Evolutionary conservation across 2,797 vertebrate genomes (phyloP).

Genomic region (Gastrophryne carolinensis): DNA sequence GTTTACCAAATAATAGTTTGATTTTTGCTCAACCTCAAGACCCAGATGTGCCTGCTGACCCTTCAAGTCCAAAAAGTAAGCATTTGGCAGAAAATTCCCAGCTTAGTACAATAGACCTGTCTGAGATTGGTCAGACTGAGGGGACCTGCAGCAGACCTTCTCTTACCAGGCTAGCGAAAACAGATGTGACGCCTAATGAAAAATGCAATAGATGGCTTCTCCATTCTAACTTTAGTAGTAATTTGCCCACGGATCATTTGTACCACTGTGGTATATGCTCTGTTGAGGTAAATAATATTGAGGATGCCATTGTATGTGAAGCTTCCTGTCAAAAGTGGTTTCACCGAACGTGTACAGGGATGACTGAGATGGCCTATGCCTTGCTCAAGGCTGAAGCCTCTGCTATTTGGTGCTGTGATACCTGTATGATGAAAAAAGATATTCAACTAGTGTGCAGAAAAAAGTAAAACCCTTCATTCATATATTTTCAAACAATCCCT

Average conservation of each 20-base stretch:
- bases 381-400: constrained; percentile 76
- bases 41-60: constrained; percentile 66
- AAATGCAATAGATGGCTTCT: constrained; percentile 66
- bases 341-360: constrained; percentile 79
- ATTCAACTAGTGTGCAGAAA: constrained; percentile 71
- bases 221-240: constrained; percentile 64
- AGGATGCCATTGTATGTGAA: constrained; percentile 82
- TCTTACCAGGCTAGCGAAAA: constrained; percentile 59
- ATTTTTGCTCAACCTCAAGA: constrained; percentile 65
- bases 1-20: constrained; percentile 63
- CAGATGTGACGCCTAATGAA: constrained; percentile 63
- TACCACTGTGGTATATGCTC: constrained; percentile 80
- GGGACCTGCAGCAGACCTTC: constrained; percentile 69
- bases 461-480: no score
- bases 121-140: constrained; percentile 62
- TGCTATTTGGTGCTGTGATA: constrained; percentile 81
- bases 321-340: constrained; percentile 85
- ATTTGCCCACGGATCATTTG: constrained; percentile 67
- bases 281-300: constrained; percentile 78
- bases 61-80: constrained; percentile 62
- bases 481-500: no score
- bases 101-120: constrained; percentile 64
- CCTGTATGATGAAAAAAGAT: constrained; percentile 79
- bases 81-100: constrained; percentile 64
- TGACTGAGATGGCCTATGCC: constrained; percentile 82